Evolutionary conservation across 2,113 vertebrate genomes (phyloP), one percentile per base, ranked within the genome.

Genomic region (Eurystomus gularis): DNA sequence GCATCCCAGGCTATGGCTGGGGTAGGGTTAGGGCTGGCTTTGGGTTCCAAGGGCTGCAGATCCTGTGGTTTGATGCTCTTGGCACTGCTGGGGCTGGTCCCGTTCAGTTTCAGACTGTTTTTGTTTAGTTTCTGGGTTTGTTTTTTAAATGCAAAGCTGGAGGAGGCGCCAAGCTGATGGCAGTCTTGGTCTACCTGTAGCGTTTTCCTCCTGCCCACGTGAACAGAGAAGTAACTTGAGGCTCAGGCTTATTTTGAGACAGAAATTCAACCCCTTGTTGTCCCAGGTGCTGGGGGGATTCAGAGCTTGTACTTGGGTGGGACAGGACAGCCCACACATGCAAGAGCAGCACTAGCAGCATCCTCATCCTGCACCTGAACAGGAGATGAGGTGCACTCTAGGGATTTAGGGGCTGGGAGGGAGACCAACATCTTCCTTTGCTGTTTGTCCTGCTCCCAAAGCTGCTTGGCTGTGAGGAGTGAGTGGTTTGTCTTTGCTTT

Each of bases 281-380:
- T 11, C 37, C 14, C 5, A 9, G 37, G 12, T 31, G 28, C 15
- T 46, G 54, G 46, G 40, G 39, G 24, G 79, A 29, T 29, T 48
- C n/a, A 48, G 71, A 77, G 48, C 16, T 69, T 6, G 1, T 28
- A 25, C 15, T 11, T 19, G 26, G 46, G 39, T 42, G 37, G 31
- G 48, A 69, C 54, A 69, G n/a, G 40, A 54, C 17, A 75, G 69
- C 52, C 0, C 0, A 33, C 10, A n/a, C 1, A 0, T 20, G 10
- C 33, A 55, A 35, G 7, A 76, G 39, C 39, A 39, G 16, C 54
- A 13, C 52, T 26, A n/a, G 24, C 18, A 54, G 13, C 62, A n/a
- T 35, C 62, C 10, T 55, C 55, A 11, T 21, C 68, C 70, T 44
- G 37, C 44, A 16, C 0, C 10, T 82, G 26, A 0, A 1, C 26